phyloP scores from a whole-genome alignment of 2,888 invertebrate species.

The Vandiemenella viatica region DNA sequence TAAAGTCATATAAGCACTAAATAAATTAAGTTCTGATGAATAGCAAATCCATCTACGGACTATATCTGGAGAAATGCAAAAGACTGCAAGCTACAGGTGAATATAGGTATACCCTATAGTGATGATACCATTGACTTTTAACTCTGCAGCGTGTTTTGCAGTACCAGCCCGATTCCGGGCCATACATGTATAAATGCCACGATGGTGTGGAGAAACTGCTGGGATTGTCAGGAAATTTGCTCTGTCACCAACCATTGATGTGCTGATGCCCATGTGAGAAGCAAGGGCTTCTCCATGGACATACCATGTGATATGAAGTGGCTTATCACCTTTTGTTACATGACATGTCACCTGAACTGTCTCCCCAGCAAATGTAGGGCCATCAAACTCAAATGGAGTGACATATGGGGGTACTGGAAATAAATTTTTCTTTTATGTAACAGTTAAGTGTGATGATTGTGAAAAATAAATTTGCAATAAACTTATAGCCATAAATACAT shows the following conservation, averaged over 20 bases:
- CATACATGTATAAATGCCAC: constrained; percentile 58
- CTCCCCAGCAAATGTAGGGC: constrained; percentile 26
- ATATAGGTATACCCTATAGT: not conserved
- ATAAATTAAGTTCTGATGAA: too few species aligned
- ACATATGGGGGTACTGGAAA: constrained; percentile 20
- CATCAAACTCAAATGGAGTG: constrained; percentile 23
- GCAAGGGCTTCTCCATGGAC: constrained; percentile 20
- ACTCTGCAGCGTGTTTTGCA: constrained; percentile 35
- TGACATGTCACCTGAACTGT: constrained; percentile 24
- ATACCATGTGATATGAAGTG: constrained; percentile 21
- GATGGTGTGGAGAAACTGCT: constrained; percentile 16
- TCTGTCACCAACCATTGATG: constrained; percentile 27
- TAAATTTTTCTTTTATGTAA: not conserved
- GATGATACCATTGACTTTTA: constrained; percentile 38
- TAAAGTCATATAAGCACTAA: too few species aligned
- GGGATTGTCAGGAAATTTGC: constrained; percentile 26
- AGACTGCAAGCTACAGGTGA: not conserved
- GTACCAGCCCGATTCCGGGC: constrained; percentile 57
- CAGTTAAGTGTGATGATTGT: not conserved
- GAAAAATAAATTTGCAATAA: not conserved
- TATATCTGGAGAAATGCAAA: too few species aligned
- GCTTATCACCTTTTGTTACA: constrained; percentile 24
- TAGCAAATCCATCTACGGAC: too few species aligned
- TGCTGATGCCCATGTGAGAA: constrained; percentile 25
- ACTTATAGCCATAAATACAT: not conserved